phyloP scores from a whole-genome alignment of 2,797 vertebrate species.

The Acrossocheilus wenchowensis region DNA sequence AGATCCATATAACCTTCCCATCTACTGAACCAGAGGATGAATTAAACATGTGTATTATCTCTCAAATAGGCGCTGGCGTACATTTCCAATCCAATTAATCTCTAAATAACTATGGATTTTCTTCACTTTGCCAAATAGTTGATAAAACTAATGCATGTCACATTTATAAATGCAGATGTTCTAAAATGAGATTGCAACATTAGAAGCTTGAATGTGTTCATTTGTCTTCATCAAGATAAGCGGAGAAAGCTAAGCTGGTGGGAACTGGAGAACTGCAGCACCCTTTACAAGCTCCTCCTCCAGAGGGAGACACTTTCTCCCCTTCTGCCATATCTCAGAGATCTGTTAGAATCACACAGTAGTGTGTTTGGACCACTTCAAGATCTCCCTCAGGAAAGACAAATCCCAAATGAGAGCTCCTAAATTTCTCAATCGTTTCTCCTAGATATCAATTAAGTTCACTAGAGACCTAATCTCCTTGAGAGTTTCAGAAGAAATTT shows the following conservation, averaged over 20 bases:
- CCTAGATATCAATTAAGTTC: background rate
- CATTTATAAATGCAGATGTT: constrained; percentile 70
- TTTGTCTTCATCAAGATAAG: constrained; percentile 72
- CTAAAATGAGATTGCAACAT: constrained; percentile 76
- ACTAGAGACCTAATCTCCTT: background rate
- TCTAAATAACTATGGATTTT: constrained; percentile 75
- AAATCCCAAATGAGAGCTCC: background rate
- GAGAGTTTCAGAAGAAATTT: background rate
- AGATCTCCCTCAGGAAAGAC: background rate
- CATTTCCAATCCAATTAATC: constrained; percentile 71
- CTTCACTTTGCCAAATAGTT: constrained; percentile 76
- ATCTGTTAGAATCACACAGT: constrained; percentile 14
- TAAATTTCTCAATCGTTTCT: background rate
- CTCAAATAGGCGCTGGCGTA: constrained; percentile 63
- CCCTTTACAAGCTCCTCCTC: constrained; percentile 51
- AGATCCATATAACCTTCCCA: constrained; percentile 74
- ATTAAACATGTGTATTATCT: constrained; percentile 70
- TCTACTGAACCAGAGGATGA: constrained; percentile 69
- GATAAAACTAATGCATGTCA: constrained; percentile 72
- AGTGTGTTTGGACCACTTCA: constrained; percentile 17
- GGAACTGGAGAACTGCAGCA: constrained; percentile 47
- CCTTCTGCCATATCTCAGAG: constrained; percentile 27
- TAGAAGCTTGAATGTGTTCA: constrained; percentile 67
- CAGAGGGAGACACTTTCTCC: constrained; percentile 59
- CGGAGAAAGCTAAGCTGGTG: constrained; percentile 50